Conservation (phyloP, 1,140 invertebrate species). For the Luehdorfia chinensis region DNA sequence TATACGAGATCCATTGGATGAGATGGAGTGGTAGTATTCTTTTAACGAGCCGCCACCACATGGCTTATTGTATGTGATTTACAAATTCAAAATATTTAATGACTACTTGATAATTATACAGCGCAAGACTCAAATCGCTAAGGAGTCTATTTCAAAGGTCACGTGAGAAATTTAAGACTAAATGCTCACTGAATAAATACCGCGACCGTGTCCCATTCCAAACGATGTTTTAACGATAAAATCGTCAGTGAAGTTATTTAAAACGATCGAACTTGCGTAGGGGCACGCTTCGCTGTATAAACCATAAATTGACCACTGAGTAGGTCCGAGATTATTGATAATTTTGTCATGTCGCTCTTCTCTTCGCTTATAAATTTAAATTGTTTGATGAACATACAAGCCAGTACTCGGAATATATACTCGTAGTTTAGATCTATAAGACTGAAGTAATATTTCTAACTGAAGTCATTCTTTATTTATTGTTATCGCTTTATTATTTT, state of each 20-base stretch:
- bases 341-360: conserved; percentile 40
- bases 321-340: conserved; percentile 48
- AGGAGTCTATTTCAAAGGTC: conserved; percentile 2
- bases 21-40: too few relatives aligned
- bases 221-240: conserved; percentile 48
- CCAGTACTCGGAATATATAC: too few relatives aligned
- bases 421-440: too few relatives aligned
- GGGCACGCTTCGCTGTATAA: conserved; percentile 37
- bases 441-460: too few relatives aligned
- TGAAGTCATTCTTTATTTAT: too few relatives aligned
- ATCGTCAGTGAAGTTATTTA: conserved; percentile 45
- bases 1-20: too few relatives aligned
- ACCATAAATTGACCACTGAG: conserved; percentile 53
- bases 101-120: too few relatives aligned
- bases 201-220: conserved; percentile 26
- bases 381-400: conserved; percentile 24
- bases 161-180: conserved; percentile 23
- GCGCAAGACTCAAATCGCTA: neutral
- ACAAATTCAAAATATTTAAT: too few relatives aligned
- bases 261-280: conserved; percentile 40
- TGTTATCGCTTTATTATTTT: too few relatives aligned
- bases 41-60: too few relatives aligned
- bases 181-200: conserved; percentile 29
- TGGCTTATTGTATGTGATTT: too few relatives aligned
- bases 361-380: conserved; percentile 22